A percentile compares a stretch with the other conserved stretches of the same genome.
These are phyloP conservation scores for Thoracochromis brauschi DNA, from an alignment of 2,113 vertebrate species.

Conservation along the genomic window DNA sequence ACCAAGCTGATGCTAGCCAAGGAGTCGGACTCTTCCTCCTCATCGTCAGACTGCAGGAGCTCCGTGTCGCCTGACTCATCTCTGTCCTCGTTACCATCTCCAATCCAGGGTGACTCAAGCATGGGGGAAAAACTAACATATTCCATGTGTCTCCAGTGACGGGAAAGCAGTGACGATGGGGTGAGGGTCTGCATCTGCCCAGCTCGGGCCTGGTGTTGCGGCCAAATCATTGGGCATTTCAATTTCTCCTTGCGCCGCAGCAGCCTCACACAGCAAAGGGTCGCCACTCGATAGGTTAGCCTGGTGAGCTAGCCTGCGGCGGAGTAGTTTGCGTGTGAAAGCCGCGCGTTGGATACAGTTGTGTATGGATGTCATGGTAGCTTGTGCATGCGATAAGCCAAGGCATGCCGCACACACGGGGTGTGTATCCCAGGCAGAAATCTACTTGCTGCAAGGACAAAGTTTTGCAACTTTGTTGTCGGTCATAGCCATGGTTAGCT, in stretches of 20 bases:
- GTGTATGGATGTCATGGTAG: background rate
- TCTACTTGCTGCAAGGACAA: background rate
- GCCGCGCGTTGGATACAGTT: background rate
- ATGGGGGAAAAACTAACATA: background rate
- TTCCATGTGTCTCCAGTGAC: background rate
- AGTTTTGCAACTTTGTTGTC: background rate
- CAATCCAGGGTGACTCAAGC: background rate
- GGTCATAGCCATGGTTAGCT: background rate
- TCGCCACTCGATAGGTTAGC: background rate
- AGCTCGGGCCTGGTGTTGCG: background rate
- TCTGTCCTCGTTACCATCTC: background rate
- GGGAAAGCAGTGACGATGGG: background rate
- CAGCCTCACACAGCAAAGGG: background rate
- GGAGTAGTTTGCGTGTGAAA: background rate
- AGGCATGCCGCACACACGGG: background rate
- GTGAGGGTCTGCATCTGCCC: background rate
- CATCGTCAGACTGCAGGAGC: background rate
- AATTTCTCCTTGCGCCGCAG: background rate
- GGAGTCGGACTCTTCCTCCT: rapidly evolving
- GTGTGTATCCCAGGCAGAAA: background rate
- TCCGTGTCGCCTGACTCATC: background rate
- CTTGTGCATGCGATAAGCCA: rapidly evolving
- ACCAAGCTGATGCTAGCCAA: background rate
- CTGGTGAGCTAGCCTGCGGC: background rate
- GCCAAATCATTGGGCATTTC: background rate